phyloP scores from a whole-genome alignment of 2,797 vertebrate genomes.

The Cichlasoma orientale region DNA sequence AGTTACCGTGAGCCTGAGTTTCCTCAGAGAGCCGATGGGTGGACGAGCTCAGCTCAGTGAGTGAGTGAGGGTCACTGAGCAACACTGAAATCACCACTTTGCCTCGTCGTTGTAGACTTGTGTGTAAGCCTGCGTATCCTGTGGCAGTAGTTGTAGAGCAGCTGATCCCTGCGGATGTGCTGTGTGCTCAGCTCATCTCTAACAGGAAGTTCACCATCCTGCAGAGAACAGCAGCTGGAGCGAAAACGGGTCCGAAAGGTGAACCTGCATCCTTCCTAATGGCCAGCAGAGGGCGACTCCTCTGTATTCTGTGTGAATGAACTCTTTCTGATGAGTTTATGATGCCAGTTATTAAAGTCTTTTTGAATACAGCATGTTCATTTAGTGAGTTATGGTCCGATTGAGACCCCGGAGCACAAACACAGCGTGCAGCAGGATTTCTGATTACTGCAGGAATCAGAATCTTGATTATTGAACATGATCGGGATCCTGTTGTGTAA shows the following conservation, averaged over 20 bases:
- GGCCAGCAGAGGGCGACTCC: background rate
- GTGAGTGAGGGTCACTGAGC: background rate
- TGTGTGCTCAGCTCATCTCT: background rate
- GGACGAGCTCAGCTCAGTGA: background rate
- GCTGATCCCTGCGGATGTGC: background rate
- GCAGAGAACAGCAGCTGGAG: background rate
- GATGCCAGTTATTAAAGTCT: background rate
- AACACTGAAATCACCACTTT: background rate
- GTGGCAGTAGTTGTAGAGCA: too few species aligned
- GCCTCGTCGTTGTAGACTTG: background rate
- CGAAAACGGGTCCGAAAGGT: background rate
- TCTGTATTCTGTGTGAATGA: too few species aligned
- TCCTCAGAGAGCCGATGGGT: too few species aligned
- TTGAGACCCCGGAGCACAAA: background rate
- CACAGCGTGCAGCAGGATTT: background rate
- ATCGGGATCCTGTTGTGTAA: background rate
- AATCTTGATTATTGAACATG: background rate
- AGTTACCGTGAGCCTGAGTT: fast-evolving
- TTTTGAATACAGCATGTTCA: background rate
- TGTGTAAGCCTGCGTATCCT: background rate
- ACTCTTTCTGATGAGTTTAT: background rate
- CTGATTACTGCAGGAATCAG: background rate
- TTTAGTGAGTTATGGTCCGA: background rate
- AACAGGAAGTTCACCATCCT: background rate
- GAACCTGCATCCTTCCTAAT: background rate